Base-by-base conservation (phyloP, 1,140 invertebrate genomes). In the Habropoda laboriosa region DNA sequence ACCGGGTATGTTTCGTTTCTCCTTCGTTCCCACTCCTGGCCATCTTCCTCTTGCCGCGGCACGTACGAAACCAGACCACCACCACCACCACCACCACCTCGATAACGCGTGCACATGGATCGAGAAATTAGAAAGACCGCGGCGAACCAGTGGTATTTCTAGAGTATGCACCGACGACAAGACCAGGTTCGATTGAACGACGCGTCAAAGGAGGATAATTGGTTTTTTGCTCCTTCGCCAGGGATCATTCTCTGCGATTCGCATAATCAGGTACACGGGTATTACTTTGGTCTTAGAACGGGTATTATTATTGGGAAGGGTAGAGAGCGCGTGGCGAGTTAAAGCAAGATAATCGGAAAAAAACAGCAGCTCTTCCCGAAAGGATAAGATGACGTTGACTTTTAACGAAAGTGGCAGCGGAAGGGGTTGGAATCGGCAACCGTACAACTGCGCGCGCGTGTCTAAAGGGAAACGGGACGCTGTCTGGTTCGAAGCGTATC, bases 181-280 rank as follows among this genome's bases (percentile, higher is more conserved):
- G 47, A 21, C 47, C 13, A 49, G 47, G 6, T 16, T 49, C 47
- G 16, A 24, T 24, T 10, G 27, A 27, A 57, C 16, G 53, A 30
- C 30, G 12, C 30, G 16, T 18, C 13, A 1, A 18, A 1, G n/a
- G n/a, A 6, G 12, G 12, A 45, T 45, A 45, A 45, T 12, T 45
- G 10, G 1, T 45, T 18, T 42, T 21, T 71, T 58, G 38, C 53
- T 53, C 40, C 55, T 45, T 49, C 35, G 47, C 42, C 58, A 40
- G 3, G 8, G 1, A 21, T 27, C 1, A 35, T 32, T 30, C 6
- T 27, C 13, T 60, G n/a, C n/a, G 12, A 60, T 35, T 32, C 24
- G 42, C 58, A 38, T 51, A 45, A 58, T 49, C 51, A 35, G 61
- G 51, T 66, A 32, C 63, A 76, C 49, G 12, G 12, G 27, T 38